These are phyloP conservation scores for Parambassis ranga DNA, from an alignment of 2,797 vertebrate genomes.

Conservation along the genomic window DNA sequence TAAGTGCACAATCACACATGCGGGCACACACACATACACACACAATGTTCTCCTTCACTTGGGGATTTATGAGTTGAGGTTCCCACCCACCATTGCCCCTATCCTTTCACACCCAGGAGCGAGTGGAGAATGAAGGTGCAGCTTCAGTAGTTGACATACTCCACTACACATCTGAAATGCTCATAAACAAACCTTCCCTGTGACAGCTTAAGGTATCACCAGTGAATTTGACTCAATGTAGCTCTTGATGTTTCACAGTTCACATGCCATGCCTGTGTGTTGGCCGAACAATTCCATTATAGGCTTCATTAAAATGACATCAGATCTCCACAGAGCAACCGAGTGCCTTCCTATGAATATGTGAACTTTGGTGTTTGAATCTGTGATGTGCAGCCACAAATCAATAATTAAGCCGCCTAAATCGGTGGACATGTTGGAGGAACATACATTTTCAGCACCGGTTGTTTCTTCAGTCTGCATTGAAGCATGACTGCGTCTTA, in stretches of 20 bases:
- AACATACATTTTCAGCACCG: background rate
- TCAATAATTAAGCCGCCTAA: no score
- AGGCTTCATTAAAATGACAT: no score
- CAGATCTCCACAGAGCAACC: no score
- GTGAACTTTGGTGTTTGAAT: background rate
- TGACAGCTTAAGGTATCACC: background rate
- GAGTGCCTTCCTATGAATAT: background rate
- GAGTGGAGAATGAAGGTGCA: slow-evolving; percentile 27
- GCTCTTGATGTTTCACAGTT: background rate
- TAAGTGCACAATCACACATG: slow-evolving; percentile 34
- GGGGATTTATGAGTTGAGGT: slow-evolving; percentile 23
- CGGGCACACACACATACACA: slow-evolving; percentile 6
- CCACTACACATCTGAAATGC: slow-evolving; percentile 39
- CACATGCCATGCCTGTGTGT: background rate
- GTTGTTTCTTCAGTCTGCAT: background rate
- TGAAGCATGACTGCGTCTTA: slow-evolving; percentile 18
- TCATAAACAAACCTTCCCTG: slow-evolving; percentile 18
- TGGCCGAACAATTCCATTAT: no score
- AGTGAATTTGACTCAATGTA: background rate
- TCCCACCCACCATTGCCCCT: slow-evolving; percentile 2
- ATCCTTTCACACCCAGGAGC: slow-evolving; percentile 28
- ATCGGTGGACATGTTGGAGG: background rate
- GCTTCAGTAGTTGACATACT: slow-evolving; percentile 41
- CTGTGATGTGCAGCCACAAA: background rate
- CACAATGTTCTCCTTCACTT: slow-evolving; percentile 27